Conservation (phyloP, 37 sponge, comb jelly and placozoan species). For the Axinella damicornis region DNA sequence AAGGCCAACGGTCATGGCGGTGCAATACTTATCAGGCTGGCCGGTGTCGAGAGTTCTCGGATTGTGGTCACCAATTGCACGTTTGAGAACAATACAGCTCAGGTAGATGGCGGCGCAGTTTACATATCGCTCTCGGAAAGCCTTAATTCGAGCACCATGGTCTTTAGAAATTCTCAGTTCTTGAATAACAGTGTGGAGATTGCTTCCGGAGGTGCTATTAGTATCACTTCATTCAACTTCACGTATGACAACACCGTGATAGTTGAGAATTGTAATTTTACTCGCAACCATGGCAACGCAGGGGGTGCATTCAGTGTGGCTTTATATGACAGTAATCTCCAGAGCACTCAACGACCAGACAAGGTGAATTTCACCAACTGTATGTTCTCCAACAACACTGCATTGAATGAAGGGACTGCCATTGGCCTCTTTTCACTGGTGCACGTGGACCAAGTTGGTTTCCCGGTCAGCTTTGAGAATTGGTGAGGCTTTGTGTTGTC, state of each 20-base stretch:
- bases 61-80: conserved; percentile 30
- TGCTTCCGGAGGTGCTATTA: conserved; percentile 78
- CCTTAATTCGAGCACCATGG: conserved; percentile 9
- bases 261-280: conserved; percentile 44
- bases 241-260: conserved; percentile 58
- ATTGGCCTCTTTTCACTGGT: conserved; percentile 83
- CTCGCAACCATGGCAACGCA: conserved; percentile 63
- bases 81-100: conserved; percentile 61
- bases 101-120: conserved; percentile 77
- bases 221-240: conserved; percentile 66
- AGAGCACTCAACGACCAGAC: conserved; percentile 39
- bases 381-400: conserved; percentile 51
- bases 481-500: conserved; percentile 41
- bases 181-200: conserved; percentile 35
- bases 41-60: background rate
- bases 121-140: conserved; percentile 64
- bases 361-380: conserved; percentile 60
- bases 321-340: conserved; percentile 64
- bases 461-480: conserved; percentile 62
- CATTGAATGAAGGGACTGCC: conserved; percentile 79
- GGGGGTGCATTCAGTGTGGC: conserved; percentile 82
- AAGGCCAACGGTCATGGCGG: conserved; percentile 82
- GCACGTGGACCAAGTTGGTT: conserved; percentile 84
- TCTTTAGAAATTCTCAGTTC: conserved; percentile 36
- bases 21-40: conserved; percentile 48